Evolutionary conservation across 2,888 invertebrate species (phyloP), one percentile per base, ranked within the genome.

Genomic region (Cheilosia soror): DNA sequence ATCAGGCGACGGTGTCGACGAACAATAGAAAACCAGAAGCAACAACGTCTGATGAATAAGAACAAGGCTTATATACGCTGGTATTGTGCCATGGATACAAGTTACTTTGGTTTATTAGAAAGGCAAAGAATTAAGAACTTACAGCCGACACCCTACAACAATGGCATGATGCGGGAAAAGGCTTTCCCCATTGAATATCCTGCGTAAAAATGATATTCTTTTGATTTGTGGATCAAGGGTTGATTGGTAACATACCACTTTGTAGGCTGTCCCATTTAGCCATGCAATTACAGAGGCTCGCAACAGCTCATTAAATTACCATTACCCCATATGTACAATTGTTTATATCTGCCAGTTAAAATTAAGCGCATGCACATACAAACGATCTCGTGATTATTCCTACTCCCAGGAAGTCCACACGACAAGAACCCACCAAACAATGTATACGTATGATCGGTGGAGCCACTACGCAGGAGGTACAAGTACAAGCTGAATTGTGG

Each of bases 391-490:
- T 83, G 78, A 73, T 79, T 83, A 68, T 79, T 72, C 31, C 47
- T 49, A 75, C 80, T 80, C 75, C 69, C 75, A 66, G 75, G 75
- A 80, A 84, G 80, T 65, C 75, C 65, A 79, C 65, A 79, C 68
- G 78, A 79, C 79, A 51, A 79, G 68, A 65, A 71, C 47, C 42
- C 53, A 49, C n/a, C 33, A 55, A 33, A 63, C 66, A 71, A 53
- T 53, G 55, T 77, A 65, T 53, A 37, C n/a, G 60, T 69, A 66
- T 60, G 75, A 71, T 73, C 73, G 58, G 31, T 66, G 15, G 68
- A 58, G 73, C 68, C 83, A 68, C 78, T 75, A 75, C 83, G 79
- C 83, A 83, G 83, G 83, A 83, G 83, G 79, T 79, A 75, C 60
- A 27, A 31, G 79, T 79, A 75, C 60, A 27, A 31, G 47, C 47